A percentile compares a stretch with the other conserved stretches of the same genome.
These are phyloP conservation scores for Heptranchias perlo DNA, from an alignment of 2,113 vertebrate species.

Conservation along the genomic window DNA sequence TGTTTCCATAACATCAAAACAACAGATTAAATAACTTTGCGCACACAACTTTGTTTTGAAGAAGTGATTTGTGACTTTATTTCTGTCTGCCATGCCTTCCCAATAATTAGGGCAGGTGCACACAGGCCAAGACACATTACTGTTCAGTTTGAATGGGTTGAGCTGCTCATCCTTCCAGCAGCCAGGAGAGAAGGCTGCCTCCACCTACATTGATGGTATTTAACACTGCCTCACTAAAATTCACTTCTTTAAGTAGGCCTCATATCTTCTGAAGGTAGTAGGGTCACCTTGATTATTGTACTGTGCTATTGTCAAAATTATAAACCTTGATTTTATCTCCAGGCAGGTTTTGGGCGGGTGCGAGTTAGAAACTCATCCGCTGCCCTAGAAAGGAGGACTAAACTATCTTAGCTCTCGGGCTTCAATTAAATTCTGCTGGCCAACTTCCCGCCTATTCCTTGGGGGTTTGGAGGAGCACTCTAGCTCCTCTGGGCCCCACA, in stretches of 20 bases:
- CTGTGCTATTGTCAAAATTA: not conserved
- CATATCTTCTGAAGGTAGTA: not conserved
- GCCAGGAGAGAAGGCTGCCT: not conserved
- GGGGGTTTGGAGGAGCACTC: no score
- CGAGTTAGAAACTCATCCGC: not conserved
- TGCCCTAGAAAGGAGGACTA: not conserved
- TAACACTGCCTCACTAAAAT: not conserved
- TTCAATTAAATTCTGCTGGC: no score
- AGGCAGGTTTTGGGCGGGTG: not conserved
- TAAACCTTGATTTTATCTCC: not conserved
- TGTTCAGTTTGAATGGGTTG: not conserved
- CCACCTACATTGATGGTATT: not conserved
- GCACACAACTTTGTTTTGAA: not conserved
- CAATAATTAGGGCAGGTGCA: not conserved
- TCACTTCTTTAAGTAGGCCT: not conserved
- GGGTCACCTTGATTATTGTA: not conserved
- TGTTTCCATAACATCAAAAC: no score
- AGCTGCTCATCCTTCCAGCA: not conserved
- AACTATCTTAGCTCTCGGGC: not conserved
- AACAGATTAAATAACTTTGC: not conserved
- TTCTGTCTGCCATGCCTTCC: not conserved
- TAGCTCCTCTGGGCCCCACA: not conserved
- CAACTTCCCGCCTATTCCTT: no score
- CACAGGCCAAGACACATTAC: not conserved
- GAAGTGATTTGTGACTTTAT: not conserved